Evolutionary conservation across 2,797 vertebrate species (phyloP).

Genomic region (Lepus townsendii): DNA sequence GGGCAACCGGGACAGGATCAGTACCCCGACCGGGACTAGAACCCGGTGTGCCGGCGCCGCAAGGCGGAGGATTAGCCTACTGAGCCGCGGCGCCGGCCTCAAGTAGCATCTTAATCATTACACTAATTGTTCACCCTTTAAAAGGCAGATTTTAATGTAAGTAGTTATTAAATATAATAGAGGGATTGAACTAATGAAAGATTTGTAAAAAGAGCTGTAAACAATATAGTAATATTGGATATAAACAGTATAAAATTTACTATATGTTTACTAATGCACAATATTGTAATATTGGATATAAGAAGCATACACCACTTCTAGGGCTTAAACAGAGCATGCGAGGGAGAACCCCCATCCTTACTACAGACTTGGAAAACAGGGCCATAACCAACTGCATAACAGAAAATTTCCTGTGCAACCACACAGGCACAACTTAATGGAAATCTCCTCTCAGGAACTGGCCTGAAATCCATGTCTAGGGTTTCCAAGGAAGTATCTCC

Average conservation of each 20-base stretch:
- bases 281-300: no score
- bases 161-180: neutral
- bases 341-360: neutral
- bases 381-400: neutral
- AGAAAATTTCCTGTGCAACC: neutral
- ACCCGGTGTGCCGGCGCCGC: no score
- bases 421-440: neutral
- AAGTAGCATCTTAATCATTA: no score
- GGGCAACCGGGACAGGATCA: no score
- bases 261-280: no score
- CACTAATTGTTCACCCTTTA: no score
- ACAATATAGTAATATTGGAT: neutral
- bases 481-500: neutral
- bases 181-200: neutral
- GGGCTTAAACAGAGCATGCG: neutral
- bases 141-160: neutral
- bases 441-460: neutral
- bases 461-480: neutral
- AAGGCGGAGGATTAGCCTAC: no score
- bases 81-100: no score
- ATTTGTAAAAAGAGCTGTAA: neutral
- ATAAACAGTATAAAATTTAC: neutral
- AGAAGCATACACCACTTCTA: neutral
- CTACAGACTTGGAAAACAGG: neutral
- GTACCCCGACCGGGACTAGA: no score